phyloP scores from a whole-genome alignment of 2,888 invertebrate species.

The Drosophila prostipennis region DNA sequence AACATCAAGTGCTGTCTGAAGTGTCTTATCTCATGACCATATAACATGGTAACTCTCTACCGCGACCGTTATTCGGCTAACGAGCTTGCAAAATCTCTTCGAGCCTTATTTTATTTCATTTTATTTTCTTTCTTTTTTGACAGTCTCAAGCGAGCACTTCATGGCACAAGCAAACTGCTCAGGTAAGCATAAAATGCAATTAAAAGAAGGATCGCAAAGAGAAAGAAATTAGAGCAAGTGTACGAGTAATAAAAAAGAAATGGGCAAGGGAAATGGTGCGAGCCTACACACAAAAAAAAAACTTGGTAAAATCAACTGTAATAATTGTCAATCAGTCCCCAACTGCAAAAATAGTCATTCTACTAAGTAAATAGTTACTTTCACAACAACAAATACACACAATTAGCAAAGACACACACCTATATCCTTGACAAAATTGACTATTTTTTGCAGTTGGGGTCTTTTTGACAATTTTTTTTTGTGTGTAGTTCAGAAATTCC shows the following conservation, averaged over 20 bases:
- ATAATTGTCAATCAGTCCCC: too few species aligned
- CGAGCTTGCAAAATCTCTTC: conserved; percentile 47
- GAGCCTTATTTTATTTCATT: conserved; percentile 10
- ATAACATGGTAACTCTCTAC: conserved; percentile 45
- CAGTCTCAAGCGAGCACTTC: conserved; percentile 35
- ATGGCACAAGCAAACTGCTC: conserved; percentile 38
- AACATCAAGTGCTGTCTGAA: conserved; percentile 69
- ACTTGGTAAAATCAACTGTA: too few species aligned
- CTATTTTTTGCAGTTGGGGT: too few species aligned
- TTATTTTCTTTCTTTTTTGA: conserved; percentile 7
- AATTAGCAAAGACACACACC: too few species aligned
- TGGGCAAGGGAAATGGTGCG: not conserved
- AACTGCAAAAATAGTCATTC: too few species aligned
- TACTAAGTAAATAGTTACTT: too few species aligned
- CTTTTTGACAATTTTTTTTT: too few species aligned
- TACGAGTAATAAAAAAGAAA: not conserved
- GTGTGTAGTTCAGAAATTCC: not conserved
- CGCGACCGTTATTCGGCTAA: conserved; percentile 60
- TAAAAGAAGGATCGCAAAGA: conserved; percentile 18
- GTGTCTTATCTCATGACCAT: conserved; percentile 69
- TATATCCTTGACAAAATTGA: too few species aligned
- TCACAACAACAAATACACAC: too few species aligned
- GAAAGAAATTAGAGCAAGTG: conserved; percentile 54
- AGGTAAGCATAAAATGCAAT: conserved; percentile 42
- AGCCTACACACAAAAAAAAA: too few species aligned